A percentile compares a stretch with the other conserved stretches of the same genome.
Conservation (phyloP, 2,888 invertebrate genomes). For the Patella depressa region DNA sequence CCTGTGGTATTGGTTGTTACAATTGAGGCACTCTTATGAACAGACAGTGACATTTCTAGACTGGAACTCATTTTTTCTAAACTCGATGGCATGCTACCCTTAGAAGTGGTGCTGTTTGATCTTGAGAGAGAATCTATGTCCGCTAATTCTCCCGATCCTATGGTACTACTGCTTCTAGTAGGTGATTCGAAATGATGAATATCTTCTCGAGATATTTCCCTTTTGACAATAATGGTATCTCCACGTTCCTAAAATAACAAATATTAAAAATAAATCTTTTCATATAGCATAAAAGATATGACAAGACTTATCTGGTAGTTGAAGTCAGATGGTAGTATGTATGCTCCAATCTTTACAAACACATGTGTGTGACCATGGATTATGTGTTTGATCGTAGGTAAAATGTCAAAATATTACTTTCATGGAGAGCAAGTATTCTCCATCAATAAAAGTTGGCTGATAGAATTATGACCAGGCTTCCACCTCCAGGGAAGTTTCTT, state of each 20-base stretch:
- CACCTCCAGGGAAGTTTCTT: too few relatives aligned
- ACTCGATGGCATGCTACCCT: slow-evolving; percentile 15
- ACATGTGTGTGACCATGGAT: too few relatives aligned
- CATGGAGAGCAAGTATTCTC: too few relatives aligned
- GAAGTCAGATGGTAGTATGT: too few relatives aligned
- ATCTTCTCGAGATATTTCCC: slow-evolving; percentile 15
- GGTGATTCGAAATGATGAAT: slow-evolving; percentile 43
- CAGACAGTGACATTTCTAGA: slow-evolving; percentile 15
- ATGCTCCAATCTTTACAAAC: too few relatives aligned
- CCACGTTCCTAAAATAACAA: slow-evolving; percentile 17
- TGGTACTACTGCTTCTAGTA: slow-evolving; percentile 50
- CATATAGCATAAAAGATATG: too few relatives aligned
- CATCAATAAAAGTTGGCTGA: too few relatives aligned
- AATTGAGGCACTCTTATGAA: not conserved
- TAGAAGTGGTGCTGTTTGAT: slow-evolving; percentile 36
- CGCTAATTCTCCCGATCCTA: slow-evolving; percentile 62
- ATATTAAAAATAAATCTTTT: too few relatives aligned
- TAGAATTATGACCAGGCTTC: too few relatives aligned
- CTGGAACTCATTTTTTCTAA: slow-evolving; percentile 18
- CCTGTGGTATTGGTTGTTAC: not conserved
- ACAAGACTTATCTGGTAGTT: too few relatives aligned
- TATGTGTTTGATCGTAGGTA: too few relatives aligned
- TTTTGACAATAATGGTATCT: slow-evolving; percentile 26
- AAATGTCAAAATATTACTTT: too few relatives aligned
- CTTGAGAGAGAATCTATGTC: slow-evolving; percentile 52